Percentiles rank a stretch among this genome's conserved stretches.
Conservation (phyloP, 1,140 invertebrate species). For the Zaprionus gabonicus region DNA sequence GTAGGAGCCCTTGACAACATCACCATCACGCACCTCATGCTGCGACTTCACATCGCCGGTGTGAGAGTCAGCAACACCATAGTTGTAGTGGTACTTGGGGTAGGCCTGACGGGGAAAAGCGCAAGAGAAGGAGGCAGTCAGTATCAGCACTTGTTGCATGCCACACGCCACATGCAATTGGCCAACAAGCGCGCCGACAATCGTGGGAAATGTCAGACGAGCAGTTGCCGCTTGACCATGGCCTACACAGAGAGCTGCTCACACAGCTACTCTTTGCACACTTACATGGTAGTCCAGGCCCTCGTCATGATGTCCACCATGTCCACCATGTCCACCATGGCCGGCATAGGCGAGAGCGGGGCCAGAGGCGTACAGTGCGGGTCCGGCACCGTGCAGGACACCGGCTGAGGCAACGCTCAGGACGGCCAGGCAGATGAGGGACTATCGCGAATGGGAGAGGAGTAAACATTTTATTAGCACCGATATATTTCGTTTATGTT, state of each 20-base stretch:
- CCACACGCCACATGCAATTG: slow-evolving; percentile 53
- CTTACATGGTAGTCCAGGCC: slow-evolving; percentile 83
- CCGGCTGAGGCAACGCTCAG: slow-evolving; percentile 80
- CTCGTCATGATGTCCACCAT: slow-evolving; percentile 68
- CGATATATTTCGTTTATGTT: slow-evolving; percentile 5
- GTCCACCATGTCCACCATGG: slow-evolving; percentile 61
- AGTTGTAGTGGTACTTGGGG: slow-evolving; percentile 86
- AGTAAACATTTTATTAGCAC: slow-evolving; percentile 6
- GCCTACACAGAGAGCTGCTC: slow-evolving; percentile 11
- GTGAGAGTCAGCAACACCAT: slow-evolving; percentile 85
- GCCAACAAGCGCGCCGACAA: slow-evolving; percentile 18
- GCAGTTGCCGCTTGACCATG: slow-evolving; percentile 47
- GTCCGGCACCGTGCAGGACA: slow-evolving; percentile 69
- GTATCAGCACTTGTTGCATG: slow-evolving; percentile 51
- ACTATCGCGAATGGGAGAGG: slow-evolving; percentile 51
- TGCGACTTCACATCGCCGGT: slow-evolving; percentile 88
- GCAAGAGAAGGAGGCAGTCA: neutral
- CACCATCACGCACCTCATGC: slow-evolving; percentile 87
- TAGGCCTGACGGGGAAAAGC: slow-evolving; percentile 80
- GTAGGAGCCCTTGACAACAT: slow-evolving; percentile 87
- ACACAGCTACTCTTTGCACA: slow-evolving; percentile 1
- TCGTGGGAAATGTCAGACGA: slow-evolving; percentile 67
- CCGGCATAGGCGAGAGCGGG: slow-evolving; percentile 67
- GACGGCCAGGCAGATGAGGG: slow-evolving; percentile 81
- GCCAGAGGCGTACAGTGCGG: slow-evolving; percentile 65